These are phyloP conservation scores for Hesperia comma DNA, from an alignment of 2,888 invertebrate genomes.

Conservation along the genomic window DNA sequence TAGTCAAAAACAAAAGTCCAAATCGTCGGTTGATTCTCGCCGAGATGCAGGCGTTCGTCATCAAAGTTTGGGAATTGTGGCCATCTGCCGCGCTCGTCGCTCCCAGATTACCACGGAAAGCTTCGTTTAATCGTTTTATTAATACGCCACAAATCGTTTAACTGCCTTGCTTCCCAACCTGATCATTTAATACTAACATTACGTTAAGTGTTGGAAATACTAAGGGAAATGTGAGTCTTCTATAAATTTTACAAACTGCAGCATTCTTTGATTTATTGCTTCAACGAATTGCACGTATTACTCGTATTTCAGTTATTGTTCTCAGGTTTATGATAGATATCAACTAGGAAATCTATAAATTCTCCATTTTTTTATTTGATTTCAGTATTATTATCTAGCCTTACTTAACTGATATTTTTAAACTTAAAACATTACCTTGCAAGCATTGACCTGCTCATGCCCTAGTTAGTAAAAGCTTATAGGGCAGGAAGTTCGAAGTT, in stretches of 20 bases:
- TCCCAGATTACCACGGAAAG: conserved; percentile 80
- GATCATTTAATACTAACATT: conserved; percentile 50
- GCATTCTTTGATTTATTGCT: background rate
- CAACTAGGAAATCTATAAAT: too few relatives aligned
- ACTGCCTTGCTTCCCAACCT: conserved; percentile 66
- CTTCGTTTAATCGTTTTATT: conserved; percentile 84
- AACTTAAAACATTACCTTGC: too few relatives aligned
- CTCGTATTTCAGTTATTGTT: too few relatives aligned
- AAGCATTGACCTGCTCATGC: too few relatives aligned
- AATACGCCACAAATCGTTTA: conserved; percentile 83
- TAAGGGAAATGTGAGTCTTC: conserved; percentile 7
- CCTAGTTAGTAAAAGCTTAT: too few relatives aligned
- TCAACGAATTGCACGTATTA: too few relatives aligned
- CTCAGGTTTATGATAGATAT: too few relatives aligned
- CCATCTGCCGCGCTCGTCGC: conserved; percentile 78
- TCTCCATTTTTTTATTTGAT: too few relatives aligned
- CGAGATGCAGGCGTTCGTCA: conserved; percentile 72
- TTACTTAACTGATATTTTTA: too few relatives aligned
- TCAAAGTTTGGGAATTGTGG: conserved; percentile 81
- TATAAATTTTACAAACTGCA: background rate
- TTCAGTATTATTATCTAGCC: too few relatives aligned
- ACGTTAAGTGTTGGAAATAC: conserved; percentile 20
- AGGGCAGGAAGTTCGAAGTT: too few relatives aligned
- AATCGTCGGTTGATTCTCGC: conserved; percentile 69
- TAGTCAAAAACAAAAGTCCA: conserved; percentile 70